These are phyloP conservation scores for Lepidocolaptes lacrymiger DNA, from an alignment of 2,797 vertebrate species.

Conservation along the genomic window DNA sequence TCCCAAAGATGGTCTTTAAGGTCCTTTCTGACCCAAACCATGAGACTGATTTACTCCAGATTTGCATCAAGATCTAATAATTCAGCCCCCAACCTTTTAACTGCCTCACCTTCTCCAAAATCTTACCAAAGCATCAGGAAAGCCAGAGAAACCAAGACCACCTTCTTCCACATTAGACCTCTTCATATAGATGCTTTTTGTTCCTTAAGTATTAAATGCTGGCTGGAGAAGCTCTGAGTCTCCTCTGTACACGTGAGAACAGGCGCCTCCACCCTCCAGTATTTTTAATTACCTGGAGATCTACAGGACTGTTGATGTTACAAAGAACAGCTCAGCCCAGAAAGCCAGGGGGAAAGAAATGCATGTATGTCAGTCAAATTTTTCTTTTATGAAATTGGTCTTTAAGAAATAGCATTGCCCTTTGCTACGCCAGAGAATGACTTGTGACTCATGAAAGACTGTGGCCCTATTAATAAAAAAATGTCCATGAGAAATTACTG, in stretches of 20 bases:
- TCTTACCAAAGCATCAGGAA: not conserved
- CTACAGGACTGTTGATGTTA: constrained; percentile 21
- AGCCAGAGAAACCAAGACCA: not conserved
- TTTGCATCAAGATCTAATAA: not conserved
- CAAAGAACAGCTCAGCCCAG: constrained; percentile 16
- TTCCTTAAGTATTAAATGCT: not conserved
- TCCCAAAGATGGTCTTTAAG: not conserved
- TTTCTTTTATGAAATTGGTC: not conserved
- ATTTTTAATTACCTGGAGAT: constrained; percentile 54
- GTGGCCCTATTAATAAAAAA: not conserved
- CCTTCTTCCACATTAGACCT: not conserved
- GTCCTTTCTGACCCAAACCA: not conserved
- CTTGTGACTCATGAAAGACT: not conserved
- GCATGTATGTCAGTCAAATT: not conserved
- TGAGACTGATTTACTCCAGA: not conserved
- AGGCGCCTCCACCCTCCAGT: constrained; percentile 36
- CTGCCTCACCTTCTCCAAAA: not conserved
- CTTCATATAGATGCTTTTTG: not conserved
- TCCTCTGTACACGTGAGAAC: constrained; percentile 43
- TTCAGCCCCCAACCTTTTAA: not conserved
- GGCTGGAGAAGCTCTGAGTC: constrained; percentile 2
- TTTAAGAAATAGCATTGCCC: not conserved
- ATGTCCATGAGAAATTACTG: not conserved
- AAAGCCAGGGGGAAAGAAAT: not conserved
- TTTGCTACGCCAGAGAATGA: not conserved